These are phyloP conservation scores for Corydoras maculifer DNA, from an alignment of 2,113 vertebrate species.

Conservation along the genomic window DNA sequence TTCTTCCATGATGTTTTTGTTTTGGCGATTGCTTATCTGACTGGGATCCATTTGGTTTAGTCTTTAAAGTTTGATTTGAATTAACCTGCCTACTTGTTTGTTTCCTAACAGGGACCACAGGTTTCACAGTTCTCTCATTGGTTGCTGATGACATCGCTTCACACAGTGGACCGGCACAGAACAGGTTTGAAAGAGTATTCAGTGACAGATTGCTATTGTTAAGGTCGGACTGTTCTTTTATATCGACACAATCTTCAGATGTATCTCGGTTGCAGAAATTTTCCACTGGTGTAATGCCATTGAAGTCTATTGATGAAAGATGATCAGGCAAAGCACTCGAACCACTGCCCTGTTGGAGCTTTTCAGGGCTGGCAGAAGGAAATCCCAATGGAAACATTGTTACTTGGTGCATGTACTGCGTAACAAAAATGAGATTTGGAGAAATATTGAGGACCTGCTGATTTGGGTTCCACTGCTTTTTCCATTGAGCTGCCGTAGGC, in stretches of 20 bases:
- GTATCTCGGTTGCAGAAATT: conserved; percentile 2
- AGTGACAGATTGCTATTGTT: background rate
- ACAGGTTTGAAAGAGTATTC: conserved; percentile 5
- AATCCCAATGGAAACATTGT: background rate
- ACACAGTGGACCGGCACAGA: conserved; percentile 4
- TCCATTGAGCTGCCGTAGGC: conserved; percentile 53
- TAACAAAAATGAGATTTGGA: conserved; percentile 27
- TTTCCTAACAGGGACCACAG: background rate
- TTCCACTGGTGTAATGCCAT: background rate
- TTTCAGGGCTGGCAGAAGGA: conserved; percentile 6
- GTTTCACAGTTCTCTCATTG: background rate
- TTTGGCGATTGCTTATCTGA: background rate
- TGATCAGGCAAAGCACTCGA: conserved; percentile 10
- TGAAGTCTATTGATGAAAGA: background rate
- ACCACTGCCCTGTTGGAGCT: conserved; percentile 3
- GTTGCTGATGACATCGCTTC: background rate
- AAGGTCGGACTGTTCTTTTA: conserved; percentile 9
- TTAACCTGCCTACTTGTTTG: background rate
- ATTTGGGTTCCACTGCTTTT: conserved; percentile 41
- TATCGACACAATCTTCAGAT: background rate
- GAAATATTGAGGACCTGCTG: conserved; percentile 23
- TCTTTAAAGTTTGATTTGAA: background rate
- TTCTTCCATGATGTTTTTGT: background rate
- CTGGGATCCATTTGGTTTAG: background rate
- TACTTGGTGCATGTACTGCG: conserved; percentile 19